These are phyloP conservation scores for Cecidostiba fungosa DNA, from an alignment of 2,888 invertebrate genomes.

Conservation along the genomic window DNA sequence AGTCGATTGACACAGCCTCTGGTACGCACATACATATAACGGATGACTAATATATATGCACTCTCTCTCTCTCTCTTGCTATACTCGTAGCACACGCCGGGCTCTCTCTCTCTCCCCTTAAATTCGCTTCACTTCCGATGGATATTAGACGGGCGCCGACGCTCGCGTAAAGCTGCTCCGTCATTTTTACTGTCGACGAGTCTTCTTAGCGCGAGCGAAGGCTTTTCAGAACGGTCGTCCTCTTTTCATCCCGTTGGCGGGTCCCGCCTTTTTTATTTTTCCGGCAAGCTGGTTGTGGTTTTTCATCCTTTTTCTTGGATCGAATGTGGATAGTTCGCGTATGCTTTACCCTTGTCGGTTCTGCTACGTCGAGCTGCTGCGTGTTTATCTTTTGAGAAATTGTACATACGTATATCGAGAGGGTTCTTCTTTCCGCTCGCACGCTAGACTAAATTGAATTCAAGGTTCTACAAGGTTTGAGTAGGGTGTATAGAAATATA, in stretches of 20 bases:
- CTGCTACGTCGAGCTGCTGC: not conserved
- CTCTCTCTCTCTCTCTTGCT: not conserved
- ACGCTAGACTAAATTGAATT: not conserved
- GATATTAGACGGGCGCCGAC: constrained; percentile 47
- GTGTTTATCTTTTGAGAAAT: not conserved
- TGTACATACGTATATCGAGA: not conserved
- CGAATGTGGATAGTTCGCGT: not conserved
- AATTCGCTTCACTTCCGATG: constrained; percentile 56
- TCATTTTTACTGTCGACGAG: constrained; percentile 52
- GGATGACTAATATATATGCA: not conserved
- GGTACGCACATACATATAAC: not conserved
- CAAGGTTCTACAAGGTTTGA: not conserved
- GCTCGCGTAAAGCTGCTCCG: constrained; percentile 53
- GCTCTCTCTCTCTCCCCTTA: constrained; percentile 73
- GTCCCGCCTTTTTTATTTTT: constrained; percentile 1
- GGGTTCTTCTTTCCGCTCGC: not conserved
- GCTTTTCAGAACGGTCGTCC: constrained; percentile 20
- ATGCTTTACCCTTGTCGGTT: not conserved
- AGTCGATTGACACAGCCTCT: not conserved
- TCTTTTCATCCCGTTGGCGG: not conserved
- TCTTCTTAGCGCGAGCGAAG: not conserved
- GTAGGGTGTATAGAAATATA: not conserved
- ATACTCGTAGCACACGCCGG: not conserved
- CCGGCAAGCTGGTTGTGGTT: not conserved
- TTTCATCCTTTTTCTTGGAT: not conserved